phyloP scores from a whole-genome alignment of 2,113 vertebrate species.

The Mohoua ochrocephala region DNA sequence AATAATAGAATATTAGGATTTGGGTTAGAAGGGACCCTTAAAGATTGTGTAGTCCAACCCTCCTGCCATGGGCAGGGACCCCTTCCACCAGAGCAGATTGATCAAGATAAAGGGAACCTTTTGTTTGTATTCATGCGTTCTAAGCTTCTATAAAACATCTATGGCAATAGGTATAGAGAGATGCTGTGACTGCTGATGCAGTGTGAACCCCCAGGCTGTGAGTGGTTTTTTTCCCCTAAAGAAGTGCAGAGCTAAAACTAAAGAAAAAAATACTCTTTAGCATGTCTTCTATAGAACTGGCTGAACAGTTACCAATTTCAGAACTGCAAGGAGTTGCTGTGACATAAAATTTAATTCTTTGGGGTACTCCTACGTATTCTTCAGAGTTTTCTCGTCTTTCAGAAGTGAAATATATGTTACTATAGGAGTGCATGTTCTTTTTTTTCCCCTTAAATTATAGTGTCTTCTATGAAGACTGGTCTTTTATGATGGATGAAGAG shows the following conservation, averaged over 20 bases:
- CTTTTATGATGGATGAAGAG: slow-evolving; percentile 94
- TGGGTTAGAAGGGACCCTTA: background rate
- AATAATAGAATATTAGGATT: background rate
- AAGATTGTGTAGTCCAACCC: background rate
- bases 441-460: slow-evolving; percentile 55
- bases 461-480: slow-evolving; percentile 97
- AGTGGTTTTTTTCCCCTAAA: background rate
- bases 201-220: background rate
- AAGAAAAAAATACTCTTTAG: background rate
- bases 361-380: background rate
- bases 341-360: background rate
- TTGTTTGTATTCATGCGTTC: background rate
- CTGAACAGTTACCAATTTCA: background rate
- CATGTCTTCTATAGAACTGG: background rate
- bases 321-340: background rate
- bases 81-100: background rate
- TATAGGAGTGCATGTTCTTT: background rate
- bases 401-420: background rate
- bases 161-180: background rate
- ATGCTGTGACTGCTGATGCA: background rate
- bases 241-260: background rate
- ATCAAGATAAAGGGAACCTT: background rate
- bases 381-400: background rate
- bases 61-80: background rate
- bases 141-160: background rate